Evolutionary conservation across 53 echinoderm and acorn worm genomes (phyloP), one percentile per base, ranked within the genome.

Genomic region (Henricia sp.): DNA sequence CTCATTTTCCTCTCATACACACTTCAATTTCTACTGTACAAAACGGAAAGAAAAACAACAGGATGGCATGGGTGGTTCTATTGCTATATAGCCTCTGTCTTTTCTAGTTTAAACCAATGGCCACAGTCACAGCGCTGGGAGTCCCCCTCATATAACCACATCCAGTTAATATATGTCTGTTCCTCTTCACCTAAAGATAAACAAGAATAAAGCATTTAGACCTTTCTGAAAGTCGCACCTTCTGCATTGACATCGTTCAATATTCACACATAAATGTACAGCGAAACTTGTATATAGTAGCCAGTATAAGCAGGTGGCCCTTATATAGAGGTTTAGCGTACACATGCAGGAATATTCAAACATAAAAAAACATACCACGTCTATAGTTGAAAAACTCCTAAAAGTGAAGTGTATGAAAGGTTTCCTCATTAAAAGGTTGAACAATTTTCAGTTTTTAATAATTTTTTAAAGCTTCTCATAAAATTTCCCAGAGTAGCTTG

Each of bases 151-250:
- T 94, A 75, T 60, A 97, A 86, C 92, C 94, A 94, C 94, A 97
- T 92, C 99, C 99, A 97, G 80, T 94, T 97, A 40, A 97, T 94
- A 50, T 75, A 88, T 43, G 99, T 97, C 62, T 92, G 92, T 40
- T 97, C 99, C 58, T 97, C 99, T 80, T 97, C 99, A 89, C 99
- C 99, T 97, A 82, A 21, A 12, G 16, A 6, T 10, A 21, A 64
- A 20, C 10, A 39, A 62, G 13, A 26, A 21, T 37, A 5, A 6
- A 17, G 37, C 2, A 10, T 23, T 59, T 50, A 46, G 17, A 17
- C n/a, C 20, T 21, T 27, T 1, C 8, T 17, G 10, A 53, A 26
- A 53, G 32, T 72, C 1, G 38, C 34, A 64, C 17, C 65, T n/a
- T 64, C 26, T 60, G 9, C 10, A 24, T 8, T 23, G 21, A 9